Base-by-base conservation (phyloP, 2,797 vertebrate species). In the Pangasius djambal region DNA sequence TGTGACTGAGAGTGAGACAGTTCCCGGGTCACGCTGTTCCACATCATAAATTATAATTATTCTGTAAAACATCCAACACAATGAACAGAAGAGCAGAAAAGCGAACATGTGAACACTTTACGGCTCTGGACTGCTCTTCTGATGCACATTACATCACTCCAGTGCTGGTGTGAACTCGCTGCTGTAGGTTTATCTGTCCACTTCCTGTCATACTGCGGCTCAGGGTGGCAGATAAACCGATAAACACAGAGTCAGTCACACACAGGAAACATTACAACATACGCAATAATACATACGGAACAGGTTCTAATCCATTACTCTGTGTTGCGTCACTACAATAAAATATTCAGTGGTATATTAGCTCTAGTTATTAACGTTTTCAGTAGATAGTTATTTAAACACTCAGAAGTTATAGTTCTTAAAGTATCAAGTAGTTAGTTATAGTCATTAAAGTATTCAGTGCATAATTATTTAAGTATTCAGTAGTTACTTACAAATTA, bases 1-100 rank as follows among this genome's bases (percentile, higher is more conserved):
- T 87, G 89, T 90, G 91, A 91, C 86, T 69, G 34, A n/a, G 69
- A 25, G 79, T 59, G 85, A 74, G 65, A 72, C 87, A 55, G 78
- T 37, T 59, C 31, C 67, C 15, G 82, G 82, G 90, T 90, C 90
- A 88, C 37, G 31, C 59, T 85, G 85, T 8, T 84, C 83, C 72
- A 50, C 48, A 84, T 83, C 72, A 87, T 83, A 75, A 57, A 79
- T 79, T 72, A 81, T 72, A 86, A 86, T 81, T 70, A 57, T 34
- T 65, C 75, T 82, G 81, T 85, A 88, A 65, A 86, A 40, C 57
- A 20, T 86, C 61, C 37, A 86, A 85, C 78, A 91, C 88, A 87
- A 48, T 52, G 59, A 48, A 86, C 81, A 87, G 44, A 78, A 74
- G 74, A 65, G 52, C 31, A 57, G 31, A 57, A 22, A 59, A 57